These are phyloP conservation scores for Stratiolaelaps scimitus DNA, from an alignment of 1,140 invertebrate species.

Conservation along the genomic window DNA sequence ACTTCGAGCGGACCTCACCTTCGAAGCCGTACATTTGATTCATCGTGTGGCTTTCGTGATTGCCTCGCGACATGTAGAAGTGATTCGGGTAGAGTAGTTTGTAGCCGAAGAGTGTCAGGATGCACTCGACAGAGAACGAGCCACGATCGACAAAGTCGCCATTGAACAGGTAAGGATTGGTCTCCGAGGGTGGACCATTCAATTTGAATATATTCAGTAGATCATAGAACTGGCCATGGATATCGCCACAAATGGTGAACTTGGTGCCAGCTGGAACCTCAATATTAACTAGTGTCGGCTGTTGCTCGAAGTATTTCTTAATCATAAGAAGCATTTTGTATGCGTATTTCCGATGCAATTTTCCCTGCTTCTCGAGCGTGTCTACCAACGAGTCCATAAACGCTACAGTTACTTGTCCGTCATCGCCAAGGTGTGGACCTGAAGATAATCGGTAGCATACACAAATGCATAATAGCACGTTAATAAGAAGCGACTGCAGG, in stretches of 20 bases:
- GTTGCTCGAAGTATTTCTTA: conserved; percentile 65
- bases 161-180: conserved; percentile 95
- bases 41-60: conserved; percentile 95
- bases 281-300: conserved; percentile 80
- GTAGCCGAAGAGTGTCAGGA: conserved; percentile 92
- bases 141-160: conserved; percentile 99
- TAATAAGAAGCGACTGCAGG: too few species aligned
- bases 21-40: conserved; percentile 99
- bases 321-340: conserved; percentile 88
- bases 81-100: conserved; percentile 92
- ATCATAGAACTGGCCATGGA: conserved; percentile 98
- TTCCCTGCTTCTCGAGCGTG: conserved; percentile 79
- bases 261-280: conserved; percentile 63
- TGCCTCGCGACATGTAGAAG: conserved; percentile 97
- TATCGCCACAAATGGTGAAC: conserved; percentile 99
- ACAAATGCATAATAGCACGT: too few species aligned
- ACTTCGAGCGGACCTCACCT: conserved; percentile 89
- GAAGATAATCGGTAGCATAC: too few species aligned
- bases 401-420: conserved; percentile 58
- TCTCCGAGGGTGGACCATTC: conserved; percentile 84
- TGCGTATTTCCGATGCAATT: conserved; percentile 90
- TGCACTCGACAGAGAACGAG: conserved; percentile 97
- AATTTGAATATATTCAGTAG: conserved; percentile 93
- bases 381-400: conserved; percentile 68
- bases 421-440: conserved; percentile 44